Conservation (phyloP, 2,888 invertebrate genomes). For the Apantesis nais region DNA sequence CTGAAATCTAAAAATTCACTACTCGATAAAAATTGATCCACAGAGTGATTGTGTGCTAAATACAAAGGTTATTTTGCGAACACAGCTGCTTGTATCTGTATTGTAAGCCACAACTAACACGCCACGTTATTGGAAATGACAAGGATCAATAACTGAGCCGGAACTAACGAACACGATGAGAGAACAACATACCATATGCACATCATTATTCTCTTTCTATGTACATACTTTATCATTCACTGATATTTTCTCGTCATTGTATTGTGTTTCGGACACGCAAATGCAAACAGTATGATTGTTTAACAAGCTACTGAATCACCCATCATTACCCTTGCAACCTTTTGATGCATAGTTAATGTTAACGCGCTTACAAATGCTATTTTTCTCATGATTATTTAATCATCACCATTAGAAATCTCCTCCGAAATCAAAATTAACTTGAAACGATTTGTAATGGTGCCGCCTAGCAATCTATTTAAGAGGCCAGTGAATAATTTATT, state of each 20-base stretch:
- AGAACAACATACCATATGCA: background rate
- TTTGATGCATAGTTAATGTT: constrained; percentile 20
- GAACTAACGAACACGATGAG: background rate
- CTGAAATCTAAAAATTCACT: background rate
- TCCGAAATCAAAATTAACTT: constrained; percentile 61
- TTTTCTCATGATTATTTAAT: constrained; percentile 52
- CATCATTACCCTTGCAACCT: background rate
- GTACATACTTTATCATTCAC: background rate
- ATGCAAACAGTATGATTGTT: background rate
- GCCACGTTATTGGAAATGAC: background rate
- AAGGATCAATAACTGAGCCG: background rate
- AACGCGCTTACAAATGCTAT: constrained; percentile 30
- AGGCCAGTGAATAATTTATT: constrained; percentile 77
- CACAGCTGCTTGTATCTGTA: background rate
- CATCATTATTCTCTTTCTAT: background rate
- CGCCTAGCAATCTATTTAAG: constrained; percentile 70
- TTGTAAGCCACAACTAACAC: background rate
- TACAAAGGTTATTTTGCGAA: background rate
- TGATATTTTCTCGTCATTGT: background rate
- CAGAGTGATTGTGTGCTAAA: background rate
- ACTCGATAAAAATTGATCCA: background rate
- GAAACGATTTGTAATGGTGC: constrained; percentile 71
- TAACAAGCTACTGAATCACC: background rate
- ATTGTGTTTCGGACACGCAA: background rate
- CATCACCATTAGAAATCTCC: constrained; percentile 58